These are phyloP conservation scores for Bungarus multicinctus DNA, from an alignment of 2,113 vertebrate species.

Conservation along the genomic window DNA sequence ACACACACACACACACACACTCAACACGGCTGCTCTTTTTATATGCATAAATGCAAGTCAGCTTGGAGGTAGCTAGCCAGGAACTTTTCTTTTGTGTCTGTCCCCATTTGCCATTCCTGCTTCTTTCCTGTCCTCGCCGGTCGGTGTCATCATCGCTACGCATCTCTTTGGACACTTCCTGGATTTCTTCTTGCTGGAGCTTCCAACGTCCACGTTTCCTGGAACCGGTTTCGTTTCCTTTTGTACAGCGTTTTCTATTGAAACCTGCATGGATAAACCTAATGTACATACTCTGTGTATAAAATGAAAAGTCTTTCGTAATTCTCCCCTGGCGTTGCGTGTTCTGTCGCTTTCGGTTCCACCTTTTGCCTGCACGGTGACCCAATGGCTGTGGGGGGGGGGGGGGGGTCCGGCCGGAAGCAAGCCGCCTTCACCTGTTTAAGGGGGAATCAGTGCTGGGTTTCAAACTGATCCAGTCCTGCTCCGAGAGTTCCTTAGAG, in stretches of 20 bases:
- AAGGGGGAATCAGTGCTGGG: not conserved
- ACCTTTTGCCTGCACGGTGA: not conserved
- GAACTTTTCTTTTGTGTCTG: constrained; percentile 31
- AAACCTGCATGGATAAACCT: constrained; percentile 76
- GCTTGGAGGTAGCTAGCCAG: constrained; percentile 15
- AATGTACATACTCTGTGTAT: constrained; percentile 82
- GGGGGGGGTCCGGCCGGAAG: not conserved
- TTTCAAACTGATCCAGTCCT: not conserved
- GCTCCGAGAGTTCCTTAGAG: not conserved
- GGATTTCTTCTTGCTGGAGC: constrained; percentile 62
- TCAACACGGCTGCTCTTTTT: not conserved
- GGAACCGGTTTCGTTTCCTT: constrained; percentile 42
- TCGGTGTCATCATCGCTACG: constrained; percentile 48
- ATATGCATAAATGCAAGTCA: constrained; percentile 31
- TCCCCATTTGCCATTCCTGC: constrained; percentile 36
- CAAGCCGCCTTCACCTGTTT: not conserved
- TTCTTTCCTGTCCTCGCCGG: constrained; percentile 34
- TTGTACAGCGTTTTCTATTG: constrained; percentile 78
- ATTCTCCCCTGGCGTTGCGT: constrained; percentile 35
- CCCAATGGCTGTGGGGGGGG: fast-evolving
- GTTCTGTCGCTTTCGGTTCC: not conserved
- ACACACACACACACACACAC: no score
- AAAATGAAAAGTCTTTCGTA: constrained; percentile 78
- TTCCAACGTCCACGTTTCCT: constrained; percentile 60
- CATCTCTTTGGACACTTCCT: constrained; percentile 38